Conservation (phyloP, 2,797 vertebrate species). For the Coendou prehensilis region DNA sequence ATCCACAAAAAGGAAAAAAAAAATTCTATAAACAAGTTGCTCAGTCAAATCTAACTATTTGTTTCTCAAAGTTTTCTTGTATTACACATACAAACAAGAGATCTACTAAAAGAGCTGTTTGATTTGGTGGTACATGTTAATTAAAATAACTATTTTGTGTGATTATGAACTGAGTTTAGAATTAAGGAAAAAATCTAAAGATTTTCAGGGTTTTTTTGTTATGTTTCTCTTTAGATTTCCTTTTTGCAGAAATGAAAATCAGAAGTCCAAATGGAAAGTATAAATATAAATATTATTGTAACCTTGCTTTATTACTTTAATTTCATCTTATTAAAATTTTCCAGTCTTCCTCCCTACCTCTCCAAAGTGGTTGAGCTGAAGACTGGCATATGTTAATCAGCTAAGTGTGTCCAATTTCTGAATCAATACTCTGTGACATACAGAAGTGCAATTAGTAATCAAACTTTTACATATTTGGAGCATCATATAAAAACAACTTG, state of each 20-base stretch:
- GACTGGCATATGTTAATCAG: neutral
- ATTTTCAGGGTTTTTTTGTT: neutral
- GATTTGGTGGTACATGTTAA: neutral
- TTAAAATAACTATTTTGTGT: neutral
- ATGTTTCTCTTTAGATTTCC: neutral
- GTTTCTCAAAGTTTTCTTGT: neutral
- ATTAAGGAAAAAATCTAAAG: neutral
- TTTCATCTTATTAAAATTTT: constrained; percentile 20
- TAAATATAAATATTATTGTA: neutral
- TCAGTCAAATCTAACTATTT: neutral
- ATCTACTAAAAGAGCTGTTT: neutral
- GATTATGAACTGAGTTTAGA: constrained; percentile 33
- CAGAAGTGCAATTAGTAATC: neutral
- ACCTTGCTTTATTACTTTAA: neutral
- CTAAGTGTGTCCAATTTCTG: neutral
- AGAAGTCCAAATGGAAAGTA: neutral
- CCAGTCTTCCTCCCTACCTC: neutral
- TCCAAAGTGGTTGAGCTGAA: neutral
- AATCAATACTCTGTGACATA: neutral
- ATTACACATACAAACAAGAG: neutral
- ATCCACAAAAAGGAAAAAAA: no score
- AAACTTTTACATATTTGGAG: neutral
- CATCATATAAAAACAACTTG: neutral
- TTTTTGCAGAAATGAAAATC: neutral
- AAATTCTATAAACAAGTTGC: neutral